Percentiles rank a stretch among this genome's conserved stretches.
Conservation (phyloP, 2,113 vertebrate species). For the Lophotis ruficrista region DNA sequence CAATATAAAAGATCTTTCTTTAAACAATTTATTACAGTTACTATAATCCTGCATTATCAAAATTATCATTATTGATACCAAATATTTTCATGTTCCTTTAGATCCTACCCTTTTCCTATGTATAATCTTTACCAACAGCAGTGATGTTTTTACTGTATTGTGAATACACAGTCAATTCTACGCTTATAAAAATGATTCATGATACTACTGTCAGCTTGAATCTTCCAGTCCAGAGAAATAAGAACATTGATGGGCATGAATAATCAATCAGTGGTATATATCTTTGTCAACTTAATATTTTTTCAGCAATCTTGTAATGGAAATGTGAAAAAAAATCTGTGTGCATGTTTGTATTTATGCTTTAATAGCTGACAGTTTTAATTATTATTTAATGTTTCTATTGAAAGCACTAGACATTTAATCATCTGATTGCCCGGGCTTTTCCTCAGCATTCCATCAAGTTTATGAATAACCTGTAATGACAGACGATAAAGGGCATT, state of each 20-base stretch:
- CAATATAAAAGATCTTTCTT: background rate
- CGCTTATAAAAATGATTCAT: background rate
- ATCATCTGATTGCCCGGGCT: background rate
- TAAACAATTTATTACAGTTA: background rate
- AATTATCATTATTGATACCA: background rate
- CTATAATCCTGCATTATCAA: background rate
- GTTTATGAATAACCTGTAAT: constrained; percentile 12
- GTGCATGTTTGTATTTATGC: background rate
- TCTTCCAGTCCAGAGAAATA: background rate
- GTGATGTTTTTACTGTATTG: background rate
- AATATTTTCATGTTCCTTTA: background rate
- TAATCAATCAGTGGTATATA: background rate
- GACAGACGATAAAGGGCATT: background rate
- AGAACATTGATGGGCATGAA: background rate
- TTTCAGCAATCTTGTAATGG: background rate
- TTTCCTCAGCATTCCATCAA: background rate
- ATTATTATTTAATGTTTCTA: constrained; percentile 17
- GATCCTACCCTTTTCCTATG: background rate
- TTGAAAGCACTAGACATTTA: background rate
- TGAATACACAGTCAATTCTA: background rate
- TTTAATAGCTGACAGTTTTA: background rate
- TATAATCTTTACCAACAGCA: background rate
- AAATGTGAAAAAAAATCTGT: background rate
- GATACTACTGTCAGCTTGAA: background rate
- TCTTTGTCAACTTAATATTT: background rate